phyloP scores from a whole-genome alignment of 2,113 vertebrate genomes.

The Procavia capensis region DNA sequence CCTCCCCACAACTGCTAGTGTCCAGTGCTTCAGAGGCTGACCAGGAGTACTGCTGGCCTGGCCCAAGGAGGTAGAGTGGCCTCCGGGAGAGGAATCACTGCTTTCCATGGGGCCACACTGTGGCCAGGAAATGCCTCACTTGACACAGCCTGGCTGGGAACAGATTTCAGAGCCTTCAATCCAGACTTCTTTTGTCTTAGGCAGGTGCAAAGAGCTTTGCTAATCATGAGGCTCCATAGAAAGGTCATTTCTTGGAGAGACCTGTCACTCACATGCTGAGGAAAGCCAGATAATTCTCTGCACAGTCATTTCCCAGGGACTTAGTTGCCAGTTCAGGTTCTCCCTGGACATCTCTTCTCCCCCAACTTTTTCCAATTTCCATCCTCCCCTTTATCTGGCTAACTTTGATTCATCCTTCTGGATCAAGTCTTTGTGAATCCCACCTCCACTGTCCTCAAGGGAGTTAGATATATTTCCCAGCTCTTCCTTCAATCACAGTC shows the following conservation, averaged over 20 bases:
- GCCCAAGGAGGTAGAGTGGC: too few relatives aligned
- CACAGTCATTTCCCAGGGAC: neutral
- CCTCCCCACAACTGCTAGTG: neutral
- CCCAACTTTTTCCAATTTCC: neutral
- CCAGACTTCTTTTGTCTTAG: neutral
- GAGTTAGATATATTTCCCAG: neutral
- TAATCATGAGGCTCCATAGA: neutral
- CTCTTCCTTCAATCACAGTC: neutral
- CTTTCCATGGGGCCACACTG: neutral
- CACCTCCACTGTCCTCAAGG: neutral
- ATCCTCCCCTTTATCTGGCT: neutral
- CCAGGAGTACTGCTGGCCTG: neutral
- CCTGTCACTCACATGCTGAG: rapidly evolving
- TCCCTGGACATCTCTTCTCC: neutral
- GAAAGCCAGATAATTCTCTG: neutral
- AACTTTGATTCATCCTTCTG: neutral
- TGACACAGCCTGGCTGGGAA: neutral
- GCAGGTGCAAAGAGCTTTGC: neutral
- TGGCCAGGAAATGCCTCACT: neutral
- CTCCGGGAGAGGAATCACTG: neutral
- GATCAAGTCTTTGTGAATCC: neutral
- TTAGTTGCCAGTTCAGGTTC: neutral
- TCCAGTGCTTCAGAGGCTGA: neutral
- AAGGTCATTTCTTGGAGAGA: neutral
- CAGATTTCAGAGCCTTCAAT: neutral